phyloP scores from a whole-genome alignment of 2,113 vertebrate genomes.

The Heloderma charlesbogerti region DNA sequence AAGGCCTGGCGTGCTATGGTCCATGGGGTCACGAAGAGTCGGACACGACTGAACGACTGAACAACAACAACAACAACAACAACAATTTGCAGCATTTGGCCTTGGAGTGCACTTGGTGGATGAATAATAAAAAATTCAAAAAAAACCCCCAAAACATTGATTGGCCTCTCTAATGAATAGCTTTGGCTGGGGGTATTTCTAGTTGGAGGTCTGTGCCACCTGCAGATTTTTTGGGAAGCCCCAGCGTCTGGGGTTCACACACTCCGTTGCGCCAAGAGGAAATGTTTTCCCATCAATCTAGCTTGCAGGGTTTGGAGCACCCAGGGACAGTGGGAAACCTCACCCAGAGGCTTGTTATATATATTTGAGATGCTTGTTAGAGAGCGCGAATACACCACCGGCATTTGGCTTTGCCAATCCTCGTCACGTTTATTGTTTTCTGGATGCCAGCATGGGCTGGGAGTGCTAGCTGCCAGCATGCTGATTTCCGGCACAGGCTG shows the following conservation, averaged over 20 bases:
- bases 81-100: no score
- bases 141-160: conserved; percentile 35
- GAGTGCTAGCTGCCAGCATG: not conserved
- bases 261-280: not conserved
- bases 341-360: not conserved
- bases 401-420: not conserved
- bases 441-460: not conserved
- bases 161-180: conserved; percentile 43
- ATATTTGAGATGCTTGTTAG: conserved; percentile 1
- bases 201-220: conserved; percentile 1
- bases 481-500: not conserved
- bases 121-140: conserved; percentile 47
- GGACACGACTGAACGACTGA: no score
- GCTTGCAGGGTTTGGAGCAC: not conserved
- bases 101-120: conserved; percentile 29
- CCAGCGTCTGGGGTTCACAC: not conserved
- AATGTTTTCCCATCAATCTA: conserved; percentile 21
- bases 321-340: not conserved
- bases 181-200: conserved; percentile 36
- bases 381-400: not conserved
- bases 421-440: conserved; percentile 3
- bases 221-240: conserved; percentile 44
- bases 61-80: no score
- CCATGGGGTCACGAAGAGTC: no score
- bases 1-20: no score